Percentiles rank a stretch among this genome's conserved stretches.
Conservation (phyloP, 2,888 invertebrate genomes). For the Helicoverpa assulta region DNA sequence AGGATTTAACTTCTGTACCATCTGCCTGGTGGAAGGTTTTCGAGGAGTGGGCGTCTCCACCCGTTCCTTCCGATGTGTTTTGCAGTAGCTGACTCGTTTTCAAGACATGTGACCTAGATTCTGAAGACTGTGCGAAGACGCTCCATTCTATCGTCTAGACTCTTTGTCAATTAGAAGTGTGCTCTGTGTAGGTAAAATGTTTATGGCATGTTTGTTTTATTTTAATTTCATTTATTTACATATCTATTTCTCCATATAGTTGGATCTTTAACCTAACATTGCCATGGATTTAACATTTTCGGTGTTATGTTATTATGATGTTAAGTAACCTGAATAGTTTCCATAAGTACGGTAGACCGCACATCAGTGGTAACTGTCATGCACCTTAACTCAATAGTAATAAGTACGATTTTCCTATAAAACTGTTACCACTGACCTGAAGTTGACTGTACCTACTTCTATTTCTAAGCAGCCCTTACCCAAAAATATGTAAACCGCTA, state of each 20-base stretch:
- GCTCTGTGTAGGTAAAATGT: slow-evolving; percentile 12
- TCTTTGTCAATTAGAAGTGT: slow-evolving; percentile 34
- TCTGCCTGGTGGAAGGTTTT: neutral
- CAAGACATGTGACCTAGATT: slow-evolving; percentile 55
- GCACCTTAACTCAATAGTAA: no score
- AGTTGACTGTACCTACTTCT: no score
- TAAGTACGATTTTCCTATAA: no score
- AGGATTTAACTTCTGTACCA: slow-evolving; percentile 19
- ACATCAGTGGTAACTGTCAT: no score
- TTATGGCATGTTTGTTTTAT: neutral
- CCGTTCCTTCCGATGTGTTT: slow-evolving; percentile 37
- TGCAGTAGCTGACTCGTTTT: slow-evolving; percentile 46
- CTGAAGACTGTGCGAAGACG: slow-evolving; percentile 30
- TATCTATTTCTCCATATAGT: neutral
- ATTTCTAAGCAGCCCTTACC: neutral
- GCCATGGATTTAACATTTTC: neutral
- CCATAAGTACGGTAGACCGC: no score
- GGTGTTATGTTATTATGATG: no score
- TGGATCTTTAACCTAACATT: neutral
- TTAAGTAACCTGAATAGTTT: neutral
- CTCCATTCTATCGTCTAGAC: slow-evolving; percentile 43
- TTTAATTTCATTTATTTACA: neutral
- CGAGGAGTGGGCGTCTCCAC: slow-evolving; percentile 28
- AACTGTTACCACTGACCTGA: no score
- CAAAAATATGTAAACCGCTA: neutral